phyloP scores from a whole-genome alignment of 2,888 invertebrate genomes.

The Ceramica pisi region DNA sequence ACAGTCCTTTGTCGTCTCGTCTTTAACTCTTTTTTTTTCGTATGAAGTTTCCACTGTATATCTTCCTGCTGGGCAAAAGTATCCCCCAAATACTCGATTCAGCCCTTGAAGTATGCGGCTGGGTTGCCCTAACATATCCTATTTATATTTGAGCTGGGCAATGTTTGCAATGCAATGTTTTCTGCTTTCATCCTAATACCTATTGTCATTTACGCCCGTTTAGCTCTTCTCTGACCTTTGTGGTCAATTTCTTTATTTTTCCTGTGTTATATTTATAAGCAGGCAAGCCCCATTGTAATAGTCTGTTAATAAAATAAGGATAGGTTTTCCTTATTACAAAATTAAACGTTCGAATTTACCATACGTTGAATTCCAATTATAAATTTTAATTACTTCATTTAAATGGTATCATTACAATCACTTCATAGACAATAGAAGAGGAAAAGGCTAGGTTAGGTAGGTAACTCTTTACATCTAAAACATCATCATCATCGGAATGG shows the following conservation, averaged over 20 bases:
- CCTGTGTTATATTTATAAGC: not conserved
- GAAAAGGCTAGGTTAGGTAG: not conserved
- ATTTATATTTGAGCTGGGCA: too few species aligned
- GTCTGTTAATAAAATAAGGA: too few species aligned
- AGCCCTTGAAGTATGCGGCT: too few species aligned
- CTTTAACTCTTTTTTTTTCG: too few species aligned
- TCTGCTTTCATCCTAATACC: not conserved
- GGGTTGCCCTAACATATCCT: too few species aligned
- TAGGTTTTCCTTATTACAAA: not conserved
- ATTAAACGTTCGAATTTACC: not conserved
- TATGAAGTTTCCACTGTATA: too few species aligned
- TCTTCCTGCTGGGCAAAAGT: too few species aligned
- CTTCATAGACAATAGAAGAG: not conserved
- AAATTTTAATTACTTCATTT: not conserved
- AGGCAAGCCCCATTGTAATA: not conserved
- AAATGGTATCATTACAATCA: not conserved
- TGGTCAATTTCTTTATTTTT: not conserved
- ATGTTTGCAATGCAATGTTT: too few species aligned
- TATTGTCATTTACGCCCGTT: not conserved
- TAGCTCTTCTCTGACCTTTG: not conserved
- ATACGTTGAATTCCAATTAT: too few species aligned
- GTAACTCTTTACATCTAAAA: slow-evolving; percentile 6
- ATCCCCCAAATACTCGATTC: too few species aligned
- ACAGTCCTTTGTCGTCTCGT: too few species aligned
- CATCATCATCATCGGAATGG: slow-evolving; percentile 31